phyloP scores from a whole-genome alignment of 2,888 invertebrate species.

The Metellina segmentata region DNA sequence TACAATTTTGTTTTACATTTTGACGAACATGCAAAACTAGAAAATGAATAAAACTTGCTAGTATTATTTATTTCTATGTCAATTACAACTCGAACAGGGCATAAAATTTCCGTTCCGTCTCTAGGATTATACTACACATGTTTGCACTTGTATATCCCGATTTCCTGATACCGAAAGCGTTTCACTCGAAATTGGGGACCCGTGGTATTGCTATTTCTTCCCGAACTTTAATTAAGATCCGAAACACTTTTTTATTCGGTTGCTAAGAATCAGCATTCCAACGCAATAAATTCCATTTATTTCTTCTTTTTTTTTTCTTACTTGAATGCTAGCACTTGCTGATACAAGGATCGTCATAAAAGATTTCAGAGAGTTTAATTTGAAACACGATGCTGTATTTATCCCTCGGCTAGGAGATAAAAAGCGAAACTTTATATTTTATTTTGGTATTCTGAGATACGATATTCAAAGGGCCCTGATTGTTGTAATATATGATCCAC shows the following conservation, averaged over 20 bases:
- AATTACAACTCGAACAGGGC: background rate
- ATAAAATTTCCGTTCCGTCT: background rate
- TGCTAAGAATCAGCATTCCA: slow-evolving; percentile 6
- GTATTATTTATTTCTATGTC: background rate
- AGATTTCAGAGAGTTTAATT: slow-evolving; percentile 43
- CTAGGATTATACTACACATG: slow-evolving; percentile 10
- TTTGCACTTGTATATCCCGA: slow-evolving; percentile 16
- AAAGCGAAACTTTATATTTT: background rate
- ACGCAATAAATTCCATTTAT: slow-evolving; percentile 25
- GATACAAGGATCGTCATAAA: slow-evolving; percentile 10
- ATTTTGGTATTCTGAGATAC: background rate
- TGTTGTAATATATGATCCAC: background rate
- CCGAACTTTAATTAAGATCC: slow-evolving; percentile 53
- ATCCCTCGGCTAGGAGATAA: background rate
- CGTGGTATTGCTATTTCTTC: background rate
- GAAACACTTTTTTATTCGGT: background rate
- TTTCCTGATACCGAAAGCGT: slow-evolving; percentile 8
- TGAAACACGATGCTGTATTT: slow-evolving; percentile 5
- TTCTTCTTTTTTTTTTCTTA: background rate
- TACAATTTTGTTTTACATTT: background rate
- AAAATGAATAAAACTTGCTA: background rate
- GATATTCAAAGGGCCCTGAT: background rate
- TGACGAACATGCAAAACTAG: background rate
- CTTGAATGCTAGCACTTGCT: background rate
- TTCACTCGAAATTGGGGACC: slow-evolving; percentile 1